Evolutionary conservation across 2,888 invertebrate genomes (phyloP), one percentile per base, ranked within the genome.

Genomic region (Apamea sordens): DNA sequence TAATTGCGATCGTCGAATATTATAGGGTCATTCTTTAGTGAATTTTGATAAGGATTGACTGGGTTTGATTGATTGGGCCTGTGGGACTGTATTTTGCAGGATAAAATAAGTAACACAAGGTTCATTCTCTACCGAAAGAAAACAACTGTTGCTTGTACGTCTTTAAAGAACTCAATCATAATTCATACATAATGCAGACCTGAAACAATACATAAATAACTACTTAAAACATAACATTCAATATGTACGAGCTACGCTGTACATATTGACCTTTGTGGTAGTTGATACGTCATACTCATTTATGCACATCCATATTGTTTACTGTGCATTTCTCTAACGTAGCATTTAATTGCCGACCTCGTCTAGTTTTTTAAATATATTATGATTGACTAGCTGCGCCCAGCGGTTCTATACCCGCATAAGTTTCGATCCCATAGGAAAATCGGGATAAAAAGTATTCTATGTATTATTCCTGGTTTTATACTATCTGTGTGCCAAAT

Each of bases 1-100:
- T 87, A 73, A 87, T 80, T 80, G 74, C 81, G 56, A 47, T 65
- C 69, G 44, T 70, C 41, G 41, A 80, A 75, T 87, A 76, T 80
- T 73, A 61, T 63, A 36, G 50, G 72, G 64, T 78, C 32, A 71
- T 50, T 73, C 59, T 83, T 86, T 74, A 18, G 59, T 67, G 64
- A 21, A 74, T 69, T 86, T 83, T 50, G 64, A 47, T 32, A 32
- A 18, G 41, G 61, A 18, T 68, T 44, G 11, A 28, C 28, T 24
- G 41, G 3, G 4, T n/a, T 3, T 71, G 84, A 79, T 79, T 64
- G 64, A 74, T 85, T 70, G 61, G 41, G 7, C 0, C 11, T 21
- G 11, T 28, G 21, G 1, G 5, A 10, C 13, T 63, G 36, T 59
- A 36, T 63, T 61, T 50, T 24, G 61, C 3, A 56, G 24, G 41